Percentiles rank a stretch among this genome's conserved stretches.
phyloP scores from a whole-genome alignment of 2,888 invertebrate species.

The Megaustenia siamemsis region DNA sequence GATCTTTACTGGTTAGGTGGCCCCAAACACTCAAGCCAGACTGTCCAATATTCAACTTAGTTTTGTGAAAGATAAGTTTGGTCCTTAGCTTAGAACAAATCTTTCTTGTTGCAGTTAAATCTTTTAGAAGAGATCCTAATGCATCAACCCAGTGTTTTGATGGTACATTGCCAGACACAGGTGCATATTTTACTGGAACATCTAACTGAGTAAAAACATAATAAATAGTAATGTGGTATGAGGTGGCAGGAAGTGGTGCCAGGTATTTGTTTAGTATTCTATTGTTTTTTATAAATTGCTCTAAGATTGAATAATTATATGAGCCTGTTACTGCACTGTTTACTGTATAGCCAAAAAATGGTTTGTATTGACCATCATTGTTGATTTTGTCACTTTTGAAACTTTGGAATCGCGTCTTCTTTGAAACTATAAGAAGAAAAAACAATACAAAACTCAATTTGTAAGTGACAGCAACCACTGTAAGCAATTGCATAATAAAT shows the following conservation, averaged over 20 bases:
- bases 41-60: background rate
- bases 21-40: background rate
- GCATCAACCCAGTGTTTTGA: background rate
- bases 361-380: slow-evolving; percentile 3
- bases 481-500: no score
- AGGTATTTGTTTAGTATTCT: slow-evolving; percentile 22
- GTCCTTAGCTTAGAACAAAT: background rate
- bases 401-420: no score
- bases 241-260: slow-evolving; percentile 22
- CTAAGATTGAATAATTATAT: background rate
- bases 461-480: no score
- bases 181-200: background rate
- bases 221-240: slow-evolving; percentile 25
- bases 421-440: no score
- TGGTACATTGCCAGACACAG: slow-evolving; percentile 4
- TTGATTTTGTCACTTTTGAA: slow-evolving; percentile 18
- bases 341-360: slow-evolving; percentile 27
- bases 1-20: background rate
- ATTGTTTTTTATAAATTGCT: background rate
- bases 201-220: slow-evolving; percentile 29
- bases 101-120: background rate
- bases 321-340: background rate
- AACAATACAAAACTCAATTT: no score
- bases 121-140: background rate
- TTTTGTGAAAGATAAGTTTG: background rate